Conservation (phyloP, 37 sponge, comb jelly and placozoan species). For the Eunapius fragilis region DNA sequence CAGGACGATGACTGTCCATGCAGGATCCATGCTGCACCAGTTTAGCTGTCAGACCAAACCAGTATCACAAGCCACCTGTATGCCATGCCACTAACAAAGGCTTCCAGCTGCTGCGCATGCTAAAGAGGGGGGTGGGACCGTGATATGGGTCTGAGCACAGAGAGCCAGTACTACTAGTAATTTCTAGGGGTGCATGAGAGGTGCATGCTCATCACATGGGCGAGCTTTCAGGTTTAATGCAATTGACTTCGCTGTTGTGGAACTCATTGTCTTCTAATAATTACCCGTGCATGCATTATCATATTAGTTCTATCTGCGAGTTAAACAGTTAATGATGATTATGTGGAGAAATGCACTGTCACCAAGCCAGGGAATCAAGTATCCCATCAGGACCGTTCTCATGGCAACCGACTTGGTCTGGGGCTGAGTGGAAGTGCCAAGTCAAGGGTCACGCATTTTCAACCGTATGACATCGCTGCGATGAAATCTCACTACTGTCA, state of each 20-base stretch:
- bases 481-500: conserved; percentile 4
- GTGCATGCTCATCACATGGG: too few relatives aligned
- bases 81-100: conserved; percentile 73
- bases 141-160: conserved; percentile 66
- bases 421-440: conserved; percentile 28
- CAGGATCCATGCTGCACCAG: conserved; percentile 83
- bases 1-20: too few relatives aligned
- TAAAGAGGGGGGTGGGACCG: conserved; percentile 82
- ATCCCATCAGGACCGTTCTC: conserved; percentile 82
- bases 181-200: too few relatives aligned
- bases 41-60: conserved; percentile 68
- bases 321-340: too few relatives aligned
- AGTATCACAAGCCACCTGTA: conserved; percentile 32
- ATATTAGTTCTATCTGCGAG: too few relatives aligned
- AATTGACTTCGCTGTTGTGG: too few relatives aligned
- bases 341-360: too few relatives aligned
- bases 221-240: too few relatives aligned
- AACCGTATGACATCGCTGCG: conserved; percentile 56
- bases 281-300: too few relatives aligned
- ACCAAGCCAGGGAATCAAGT: conserved; percentile 65
- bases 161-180: too few relatives aligned
- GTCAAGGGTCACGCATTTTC: conserved; percentile 80
- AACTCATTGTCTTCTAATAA: too few relatives aligned
- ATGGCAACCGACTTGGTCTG: conserved; percentile 74
- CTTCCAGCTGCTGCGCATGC: conserved; percentile 71